Evolutionary conservation across 53 echinoderm and acorn worm genomes (phyloP).

Genomic region (Apostichopus leukothele): DNA sequence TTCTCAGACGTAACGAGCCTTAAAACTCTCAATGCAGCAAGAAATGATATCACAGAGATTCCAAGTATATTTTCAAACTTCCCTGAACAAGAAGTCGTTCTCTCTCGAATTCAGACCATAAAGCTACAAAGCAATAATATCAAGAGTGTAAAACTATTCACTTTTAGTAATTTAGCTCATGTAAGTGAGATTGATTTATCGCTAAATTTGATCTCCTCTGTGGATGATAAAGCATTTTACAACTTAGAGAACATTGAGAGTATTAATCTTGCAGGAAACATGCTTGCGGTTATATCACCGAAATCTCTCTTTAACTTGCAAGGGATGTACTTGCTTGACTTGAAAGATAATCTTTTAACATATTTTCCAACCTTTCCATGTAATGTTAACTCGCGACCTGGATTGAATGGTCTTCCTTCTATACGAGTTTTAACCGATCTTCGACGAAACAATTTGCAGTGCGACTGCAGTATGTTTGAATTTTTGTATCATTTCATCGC

Average conservation of each 20-base stretch:
- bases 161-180: constrained; percentile 30
- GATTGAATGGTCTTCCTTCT: neutral
- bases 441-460: constrained; percentile 19
- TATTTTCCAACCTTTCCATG: constrained; percentile 25
- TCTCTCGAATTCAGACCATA: neutral
- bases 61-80: constrained; percentile 9
- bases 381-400: neutral
- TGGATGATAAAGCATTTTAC: constrained; percentile 31
- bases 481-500: neutral
- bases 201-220: neutral
- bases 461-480: constrained; percentile 20
- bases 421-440: constrained; percentile 27
- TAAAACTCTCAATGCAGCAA: neutral
- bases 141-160: neutral
- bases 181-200: constrained; percentile 18
- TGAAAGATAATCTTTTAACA: neutral
- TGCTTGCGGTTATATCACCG: neutral
- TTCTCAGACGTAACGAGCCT: constrained; percentile 9
- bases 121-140: constrained; percentile 3
- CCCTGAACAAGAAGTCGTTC: neutral
- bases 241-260: neutral
- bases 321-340: neutral
- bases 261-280: neutral
- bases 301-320: neutral
- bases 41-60: neutral